Base-by-base conservation (phyloP, 2,113 vertebrate genomes). In the Cephalopholis sonnerati region DNA sequence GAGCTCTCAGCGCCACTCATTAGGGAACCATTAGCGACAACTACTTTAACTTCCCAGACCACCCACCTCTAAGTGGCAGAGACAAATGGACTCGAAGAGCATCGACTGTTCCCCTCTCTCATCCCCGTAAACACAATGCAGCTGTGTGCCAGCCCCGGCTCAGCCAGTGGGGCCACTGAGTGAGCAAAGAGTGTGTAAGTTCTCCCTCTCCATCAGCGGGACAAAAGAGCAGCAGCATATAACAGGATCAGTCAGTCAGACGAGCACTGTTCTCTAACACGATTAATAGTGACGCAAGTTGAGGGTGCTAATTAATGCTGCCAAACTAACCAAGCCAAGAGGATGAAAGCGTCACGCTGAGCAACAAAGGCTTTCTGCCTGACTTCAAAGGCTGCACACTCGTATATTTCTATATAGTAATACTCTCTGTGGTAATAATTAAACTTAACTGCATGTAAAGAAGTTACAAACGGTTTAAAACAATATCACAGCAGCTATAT, bases 1-100 rank as follows among this genome's bases (percentile, higher is more conserved):
- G 82, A 85, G 86, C 91, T 90, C 79, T 88, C 88, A 89, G 79
- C 32, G 0, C 81, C 54, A 1, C 61, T 93, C 88, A 87, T 91
- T 92, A 89, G 76, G 41, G 54, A 83, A 71, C 89, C 93, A 91
- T 93, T 91, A 92, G 67, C 69, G 86, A 89, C 80, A 82, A 86
- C 83, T 83, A 82, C 87, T 90, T 88, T 72, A 91, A 88, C 77
- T 89, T 87, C 74, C 63, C 75, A 57, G 87, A 92, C 91, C 90
- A 92, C 79, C 89, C 91, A 88, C 53, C 53, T 66, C 51, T 83
- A 90, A 90, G 82, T 83, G 82, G 90, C 90, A 90, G 55, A 91
- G 85, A 91, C 78, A 86, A 91, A 91, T 85, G 74, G 77, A 84
- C 73, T 78, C 4, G 1, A 41, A 77, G 41, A 68, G 65, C 79